phyloP scores from a whole-genome alignment of 2,797 vertebrate species.

The Anomalospiza imberbis region DNA sequence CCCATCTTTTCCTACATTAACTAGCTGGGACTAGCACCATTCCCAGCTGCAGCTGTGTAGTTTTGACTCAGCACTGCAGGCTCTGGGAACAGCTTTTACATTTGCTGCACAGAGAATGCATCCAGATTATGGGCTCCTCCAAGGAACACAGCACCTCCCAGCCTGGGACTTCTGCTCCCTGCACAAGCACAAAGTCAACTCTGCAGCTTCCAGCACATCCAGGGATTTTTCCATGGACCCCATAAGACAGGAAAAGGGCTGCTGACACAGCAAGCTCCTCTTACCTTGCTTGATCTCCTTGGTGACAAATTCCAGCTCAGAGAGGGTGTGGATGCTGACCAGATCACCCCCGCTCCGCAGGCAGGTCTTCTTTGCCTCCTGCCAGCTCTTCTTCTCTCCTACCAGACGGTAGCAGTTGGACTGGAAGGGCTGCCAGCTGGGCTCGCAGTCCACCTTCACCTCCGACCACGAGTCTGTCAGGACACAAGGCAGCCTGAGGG shows the following conservation, averaged over 20 bases:
- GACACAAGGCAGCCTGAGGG: neutral
- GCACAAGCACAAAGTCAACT: neutral
- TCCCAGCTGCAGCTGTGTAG: neutral
- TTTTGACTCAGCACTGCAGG: neutral
- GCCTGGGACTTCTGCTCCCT: neutral
- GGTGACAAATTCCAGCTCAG: constrained; percentile 90
- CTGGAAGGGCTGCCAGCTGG: constrained; percentile 93
- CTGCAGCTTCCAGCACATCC: neutral
- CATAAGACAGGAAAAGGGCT: neutral
- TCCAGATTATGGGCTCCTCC: neutral
- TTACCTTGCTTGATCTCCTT: constrained; percentile 90
- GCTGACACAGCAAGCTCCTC: neutral
- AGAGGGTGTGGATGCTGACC: constrained; percentile 91
- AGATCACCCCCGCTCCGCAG: constrained; percentile 87
- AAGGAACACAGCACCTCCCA: neutral
- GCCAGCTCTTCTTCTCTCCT: constrained; percentile 87
- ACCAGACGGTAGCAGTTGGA: constrained; percentile 91
- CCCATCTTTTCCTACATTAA: neutral
- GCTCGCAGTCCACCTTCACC: constrained; percentile 86
- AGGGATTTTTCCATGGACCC: neutral
- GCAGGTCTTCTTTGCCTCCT: constrained; percentile 86
- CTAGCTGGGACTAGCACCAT: neutral
- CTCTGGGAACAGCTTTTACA: neutral
- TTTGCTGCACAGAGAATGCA: neutral
- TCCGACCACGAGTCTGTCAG: constrained; percentile 84